Base-by-base conservation (phyloP, 2,888 invertebrate species). In the Drosophila algonquin region DNA sequence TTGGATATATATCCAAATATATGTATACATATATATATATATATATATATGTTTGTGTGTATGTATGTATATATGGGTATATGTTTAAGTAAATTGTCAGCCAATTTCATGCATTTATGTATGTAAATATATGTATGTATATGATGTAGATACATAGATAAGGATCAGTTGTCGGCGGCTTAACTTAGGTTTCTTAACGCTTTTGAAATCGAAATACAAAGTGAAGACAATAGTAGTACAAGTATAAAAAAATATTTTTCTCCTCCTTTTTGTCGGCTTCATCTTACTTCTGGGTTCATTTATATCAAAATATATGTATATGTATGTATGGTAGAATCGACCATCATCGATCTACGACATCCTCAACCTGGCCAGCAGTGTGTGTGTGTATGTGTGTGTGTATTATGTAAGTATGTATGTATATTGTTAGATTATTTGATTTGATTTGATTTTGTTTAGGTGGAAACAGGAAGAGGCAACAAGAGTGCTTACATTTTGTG, bases 281-380 rank as follows among this genome's bases (percentile, higher is more conserved):
- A 40, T 35, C 35, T 62, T 48, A 27, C 47, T 61, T 35, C 18
- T 21, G 21, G 14, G 14, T 46, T 46, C 53, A 32, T 46, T 46
- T 61, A 32, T 46, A 24, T 40, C 14, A 40, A 40, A 40, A 40
- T n/a, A 16, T 47, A 32, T 63, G 45, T 48, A 71, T 73, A 3
- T 24, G 2, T 35, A 35, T 12, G 35, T 35, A 32, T 14, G 14
- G 40, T 40, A 40, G 14, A 14, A 6, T 40, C 40, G 40, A 40
- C 14, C 55, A 44, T 50, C 14, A 54, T 67, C 56, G 52, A 68
- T 68, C 57, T 61, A 47, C 69, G 56, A 68, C 50, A 50, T 68
- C 67, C 67, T 56, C 67, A 67, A 67, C 67, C 67, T 67, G 67
- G 67, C 67, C 67, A 67, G 67, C 67, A 67, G 73, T 73, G 47